A percentile compares a stretch with the other conserved stretches of the same genome.
Conservation (phyloP, 2,797 vertebrate genomes). For the Micropoecilia bifurca region DNA sequence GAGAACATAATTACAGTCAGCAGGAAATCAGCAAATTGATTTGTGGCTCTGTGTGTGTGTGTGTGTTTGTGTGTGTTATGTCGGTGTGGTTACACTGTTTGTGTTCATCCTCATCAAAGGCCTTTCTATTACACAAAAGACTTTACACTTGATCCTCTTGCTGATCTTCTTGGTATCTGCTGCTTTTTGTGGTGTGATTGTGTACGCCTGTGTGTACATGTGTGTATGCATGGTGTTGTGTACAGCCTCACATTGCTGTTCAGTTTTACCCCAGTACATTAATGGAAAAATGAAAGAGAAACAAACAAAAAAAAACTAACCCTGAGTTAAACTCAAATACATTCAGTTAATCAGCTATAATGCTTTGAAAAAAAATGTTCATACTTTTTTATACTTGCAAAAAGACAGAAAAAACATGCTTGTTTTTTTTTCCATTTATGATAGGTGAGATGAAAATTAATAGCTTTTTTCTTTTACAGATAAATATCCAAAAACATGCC, state of each 20-base stretch:
- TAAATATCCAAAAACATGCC: background rate
- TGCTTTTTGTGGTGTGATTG: slow-evolving; percentile 32
- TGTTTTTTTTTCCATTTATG: background rate
- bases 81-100: slow-evolving; percentile 66
- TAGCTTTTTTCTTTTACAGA: background rate
- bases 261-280: slow-evolving; percentile 5
- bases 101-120: slow-evolving; percentile 73
- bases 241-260: slow-evolving; percentile 15
- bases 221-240: slow-evolving; percentile 1
- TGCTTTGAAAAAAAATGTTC: background rate
- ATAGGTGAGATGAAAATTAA: background rate
- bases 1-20: slow-evolving; percentile 62
- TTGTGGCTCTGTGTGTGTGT: slow-evolving; percentile 31
- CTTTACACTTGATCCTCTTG: slow-evolving; percentile 68
- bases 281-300: background rate
- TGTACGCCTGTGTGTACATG: slow-evolving; percentile 15
- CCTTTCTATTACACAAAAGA: slow-evolving; percentile 67
- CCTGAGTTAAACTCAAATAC: background rate
- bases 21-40: slow-evolving; percentile 50
- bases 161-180: slow-evolving; percentile 58
- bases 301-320: background rate
- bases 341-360: background rate
- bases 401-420: background rate
- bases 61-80: slow-evolving; percentile 35
- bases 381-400: background rate